phyloP scores from a whole-genome alignment of 2,113 vertebrate species.

The Polyodon spathula region DNA sequence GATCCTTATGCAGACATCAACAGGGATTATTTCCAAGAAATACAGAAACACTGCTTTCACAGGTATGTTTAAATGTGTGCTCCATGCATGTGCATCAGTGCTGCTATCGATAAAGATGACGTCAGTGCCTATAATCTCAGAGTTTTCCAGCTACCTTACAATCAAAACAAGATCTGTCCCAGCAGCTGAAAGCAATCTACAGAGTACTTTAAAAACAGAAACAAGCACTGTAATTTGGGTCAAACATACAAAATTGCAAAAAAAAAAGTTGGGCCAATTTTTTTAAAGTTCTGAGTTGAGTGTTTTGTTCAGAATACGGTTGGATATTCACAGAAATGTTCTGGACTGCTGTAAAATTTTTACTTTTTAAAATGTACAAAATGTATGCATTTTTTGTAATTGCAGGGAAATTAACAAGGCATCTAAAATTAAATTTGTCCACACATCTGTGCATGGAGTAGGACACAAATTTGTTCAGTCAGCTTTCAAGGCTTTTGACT shows the following conservation, averaged over 20 bases:
- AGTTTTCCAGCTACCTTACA: conserved; percentile 77
- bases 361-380: no score
- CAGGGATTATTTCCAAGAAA: conserved; percentile 73
- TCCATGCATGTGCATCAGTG: conserved; percentile 82
- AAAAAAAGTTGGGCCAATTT: no score
- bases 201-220: neutral
- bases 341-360: no score
- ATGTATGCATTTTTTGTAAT: conserved; percentile 14
- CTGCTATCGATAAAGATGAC: conserved; percentile 94
- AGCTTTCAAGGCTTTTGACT: conserved; percentile 80
- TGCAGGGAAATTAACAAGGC: conserved; percentile 76
- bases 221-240: no score
- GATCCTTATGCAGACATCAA: conserved; percentile 64
- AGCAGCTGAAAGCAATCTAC: conserved; percentile 78
- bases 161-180: conserved; percentile 65
- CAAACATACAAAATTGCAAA: no score
- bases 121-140: conserved; percentile 84
- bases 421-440: conserved; percentile 79
- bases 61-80: conserved; percentile 50
- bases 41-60: conserved; percentile 85
- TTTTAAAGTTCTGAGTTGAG: no score
- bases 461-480: conserved; percentile 84
- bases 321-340: no score
- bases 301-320: no score
- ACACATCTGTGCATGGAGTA: conserved; percentile 91